A percentile compares a stretch with the other conserved stretches of the same genome.
phyloP scores from a whole-genome alignment of 2,113 vertebrate genomes.

The Apistogramma diplotaenia region DNA sequence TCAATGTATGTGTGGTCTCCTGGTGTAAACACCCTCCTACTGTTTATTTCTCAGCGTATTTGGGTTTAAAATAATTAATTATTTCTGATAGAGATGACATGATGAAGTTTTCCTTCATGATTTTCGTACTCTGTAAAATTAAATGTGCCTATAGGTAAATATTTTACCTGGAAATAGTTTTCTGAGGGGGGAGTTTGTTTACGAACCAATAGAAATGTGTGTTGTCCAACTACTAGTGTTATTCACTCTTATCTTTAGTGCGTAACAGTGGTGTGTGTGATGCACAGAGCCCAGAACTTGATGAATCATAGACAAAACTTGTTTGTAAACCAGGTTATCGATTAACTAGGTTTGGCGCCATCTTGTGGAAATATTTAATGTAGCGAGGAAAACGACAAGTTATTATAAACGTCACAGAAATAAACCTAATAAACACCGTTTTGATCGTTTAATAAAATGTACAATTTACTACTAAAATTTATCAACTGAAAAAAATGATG shows the following conservation, averaged over 20 bases:
- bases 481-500: neutral
- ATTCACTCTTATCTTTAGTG: neutral
- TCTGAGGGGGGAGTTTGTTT: neutral
- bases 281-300: slow-evolving; percentile 9
- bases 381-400: neutral
- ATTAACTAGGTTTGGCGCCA: slow-evolving; percentile 53
- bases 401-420: neutral
- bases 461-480: neutral
- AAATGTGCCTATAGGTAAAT: neutral
- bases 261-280: neutral
- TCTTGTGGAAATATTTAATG: slow-evolving; percentile 40
- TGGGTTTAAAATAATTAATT: neutral
- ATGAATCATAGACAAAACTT: slow-evolving; percentile 60
- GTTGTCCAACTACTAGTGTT: neutral
- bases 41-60: neutral
- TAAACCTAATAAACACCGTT: neutral
- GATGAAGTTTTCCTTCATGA: neutral
- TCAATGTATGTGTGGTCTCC: slow-evolving; percentile 33
- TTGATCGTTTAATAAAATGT: neutral
- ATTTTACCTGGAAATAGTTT: neutral
- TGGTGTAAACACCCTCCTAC: neutral
- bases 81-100: neutral
- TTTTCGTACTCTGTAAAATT: neutral
- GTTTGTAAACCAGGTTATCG: slow-evolving; percentile 33
- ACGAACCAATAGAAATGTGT: neutral